Percentiles rank a stretch among this genome's conserved stretches.
Evolutionary conservation across 92 coral and sea anemone species (phyloP).

Genomic region (Phenganax marumi): DNA sequence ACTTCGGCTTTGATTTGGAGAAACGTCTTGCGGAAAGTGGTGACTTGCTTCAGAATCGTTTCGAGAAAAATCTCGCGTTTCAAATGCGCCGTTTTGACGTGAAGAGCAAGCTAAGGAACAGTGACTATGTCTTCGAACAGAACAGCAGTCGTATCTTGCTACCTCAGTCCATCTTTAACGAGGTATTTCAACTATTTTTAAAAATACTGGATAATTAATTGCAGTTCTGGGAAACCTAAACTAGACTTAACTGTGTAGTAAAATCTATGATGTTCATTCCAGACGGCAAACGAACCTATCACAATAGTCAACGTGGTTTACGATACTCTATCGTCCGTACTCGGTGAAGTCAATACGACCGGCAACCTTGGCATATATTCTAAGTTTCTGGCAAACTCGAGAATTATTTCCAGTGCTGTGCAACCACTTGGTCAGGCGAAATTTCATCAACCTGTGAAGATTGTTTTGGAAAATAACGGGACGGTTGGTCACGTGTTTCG

Average conservation of each 20-base stretch:
- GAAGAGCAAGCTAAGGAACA: background rate
- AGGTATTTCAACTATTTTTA: background rate
- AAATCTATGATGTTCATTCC: background rate
- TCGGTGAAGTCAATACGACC: slow-evolving; percentile 11
- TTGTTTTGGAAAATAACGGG: slow-evolving; percentile 63
- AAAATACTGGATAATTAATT: background rate
- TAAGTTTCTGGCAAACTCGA: slow-evolving; percentile 57
- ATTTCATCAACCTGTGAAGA: slow-evolving; percentile 63
- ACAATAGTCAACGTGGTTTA: slow-evolving; percentile 52
- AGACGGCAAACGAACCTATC: slow-evolving; percentile 14
- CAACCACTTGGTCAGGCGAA: slow-evolving; percentile 55
- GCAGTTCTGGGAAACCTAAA: too few species aligned
- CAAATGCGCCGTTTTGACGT: slow-evolving; percentile 30
- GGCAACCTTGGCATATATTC: background rate
- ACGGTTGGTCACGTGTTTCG: slow-evolving; percentile 43
- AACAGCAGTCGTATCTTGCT: slow-evolving; percentile 19
- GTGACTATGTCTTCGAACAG: slow-evolving; percentile 8
- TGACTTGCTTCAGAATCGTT: background rate
- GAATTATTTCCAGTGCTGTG: slow-evolving; percentile 74
- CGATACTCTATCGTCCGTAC: slow-evolving; percentile 49
- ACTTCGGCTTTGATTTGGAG: slow-evolving; percentile 38
- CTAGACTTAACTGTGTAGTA: too few species aligned
- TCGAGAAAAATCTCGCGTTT: slow-evolving; percentile 29
- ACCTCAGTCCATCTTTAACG: slow-evolving; percentile 13
- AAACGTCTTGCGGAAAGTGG: background rate